Evolutionary conservation across 2,113 vertebrate genomes (phyloP).

Genomic region (Podocnemis expansa): DNA sequence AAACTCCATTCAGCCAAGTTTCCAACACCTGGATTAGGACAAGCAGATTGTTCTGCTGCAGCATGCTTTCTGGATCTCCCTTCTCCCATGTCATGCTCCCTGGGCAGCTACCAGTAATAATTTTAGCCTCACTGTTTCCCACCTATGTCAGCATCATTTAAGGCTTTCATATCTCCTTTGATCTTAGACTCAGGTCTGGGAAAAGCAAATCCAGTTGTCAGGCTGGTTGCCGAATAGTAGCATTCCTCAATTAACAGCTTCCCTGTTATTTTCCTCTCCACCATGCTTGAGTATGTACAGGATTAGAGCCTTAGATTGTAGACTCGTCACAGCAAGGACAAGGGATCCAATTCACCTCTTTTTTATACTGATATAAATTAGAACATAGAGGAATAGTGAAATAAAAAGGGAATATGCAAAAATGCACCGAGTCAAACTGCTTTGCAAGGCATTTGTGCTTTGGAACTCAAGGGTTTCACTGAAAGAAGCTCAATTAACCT

Average conservation of each 20-base stretch:
- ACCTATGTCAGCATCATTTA: neutral
- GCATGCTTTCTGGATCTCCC: neutral
- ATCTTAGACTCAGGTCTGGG: neutral
- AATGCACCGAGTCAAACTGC: neutral
- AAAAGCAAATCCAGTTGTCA: neutral
- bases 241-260: neutral
- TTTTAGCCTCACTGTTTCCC: neutral
- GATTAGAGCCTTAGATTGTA: neutral
- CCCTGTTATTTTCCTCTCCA: neutral
- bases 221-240: neutral
- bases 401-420: neutral
- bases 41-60: fast-evolving
- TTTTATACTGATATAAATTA: neutral
- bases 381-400: neutral
- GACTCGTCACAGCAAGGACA: neutral
- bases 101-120: neutral
- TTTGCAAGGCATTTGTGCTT: neutral
- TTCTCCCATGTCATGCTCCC: neutral
- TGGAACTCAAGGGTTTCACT: too few relatives aligned
- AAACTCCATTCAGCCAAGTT: neutral
- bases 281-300: neutral
- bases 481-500: too few relatives aligned
- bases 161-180: neutral
- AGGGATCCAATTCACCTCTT: neutral
- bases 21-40: neutral